Conservation (phyloP, 2,113 vertebrate genomes). For the Equus przewalskii region DNA sequence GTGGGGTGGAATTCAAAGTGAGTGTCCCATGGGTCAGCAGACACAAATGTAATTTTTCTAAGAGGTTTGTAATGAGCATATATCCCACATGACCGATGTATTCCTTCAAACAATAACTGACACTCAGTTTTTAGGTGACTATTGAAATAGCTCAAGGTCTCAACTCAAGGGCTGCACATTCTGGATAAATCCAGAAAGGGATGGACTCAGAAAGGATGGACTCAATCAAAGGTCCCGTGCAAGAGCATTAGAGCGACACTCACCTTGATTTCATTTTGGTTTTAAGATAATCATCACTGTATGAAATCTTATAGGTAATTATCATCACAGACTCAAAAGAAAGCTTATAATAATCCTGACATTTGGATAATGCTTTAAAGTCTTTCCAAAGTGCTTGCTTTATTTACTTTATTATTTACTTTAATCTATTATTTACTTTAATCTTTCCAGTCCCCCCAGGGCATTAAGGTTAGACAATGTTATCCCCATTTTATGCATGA, state of each 20-base stretch:
- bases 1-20: background rate
- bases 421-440: background rate
- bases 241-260: background rate
- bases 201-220: background rate
- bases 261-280: slow-evolving; percentile 6
- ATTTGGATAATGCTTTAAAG: background rate
- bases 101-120: background rate
- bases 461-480: background rate
- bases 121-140: background rate
- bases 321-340: background rate
- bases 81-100: background rate
- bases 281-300: background rate
- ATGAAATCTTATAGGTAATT: background rate
- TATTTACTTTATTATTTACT: too few relatives aligned
- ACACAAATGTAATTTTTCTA: background rate
- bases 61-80: background rate
- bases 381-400: background rate
- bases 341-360: background rate
- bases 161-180: background rate
- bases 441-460: background rate
- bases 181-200: slow-evolving; percentile 7
- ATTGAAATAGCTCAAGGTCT: background rate
- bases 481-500: background rate
- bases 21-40: background rate
- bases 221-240: background rate